Base-by-base conservation (phyloP, 2,113 vertebrate genomes). In the Osmerus mordax region DNA sequence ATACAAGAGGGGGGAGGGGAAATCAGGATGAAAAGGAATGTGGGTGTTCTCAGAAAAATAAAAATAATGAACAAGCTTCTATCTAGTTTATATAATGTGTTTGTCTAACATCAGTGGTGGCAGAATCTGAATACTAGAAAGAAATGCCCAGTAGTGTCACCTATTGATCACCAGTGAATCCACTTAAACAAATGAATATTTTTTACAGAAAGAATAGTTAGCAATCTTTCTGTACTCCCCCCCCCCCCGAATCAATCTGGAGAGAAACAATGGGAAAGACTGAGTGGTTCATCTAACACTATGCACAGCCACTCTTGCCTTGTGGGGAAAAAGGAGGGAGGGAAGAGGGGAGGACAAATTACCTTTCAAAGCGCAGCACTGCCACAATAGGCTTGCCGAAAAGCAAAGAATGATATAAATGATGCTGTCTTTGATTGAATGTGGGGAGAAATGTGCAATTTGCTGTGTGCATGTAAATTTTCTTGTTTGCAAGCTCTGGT, bases 351-450 rank as follows among this genome's bases (percentile, higher is more conserved):
- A 63, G 79, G 81, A 89, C 79, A 85, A 86, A 87, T 87, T 69
- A 85, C 80, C 80, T 81, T 68, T 75, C 68, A 52, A 71, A 77
- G 82, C 85, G 67, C 74, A 23, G 74, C 25, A 28, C 25, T 28
- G 25, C 67, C 71, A 73, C 85, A 84, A 75, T 65, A 77, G 79
- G 68, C 16, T 63, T 56, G 79, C 68, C 82, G 16, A 74, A 68
- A 79, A 84, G 84, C 80, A 84, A 84, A 86, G 84, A 80, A 84
- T 90, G 82, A 4, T 88, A 90, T 89, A 89, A 83, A 89, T 88
- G 84, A 87, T 83, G 78, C 86, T 82, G 63, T 71, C 71, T 8
- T 66, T 77, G 79, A 84, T 76, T 83, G 80, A 82, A 83, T 53
- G 71, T 75, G 78, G 63, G 70, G 68, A 67, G 68, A 73, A 81